Evolutionary conservation across 2,888 invertebrate species (phyloP).

Genomic region (Micropterix aruncella): DNA sequence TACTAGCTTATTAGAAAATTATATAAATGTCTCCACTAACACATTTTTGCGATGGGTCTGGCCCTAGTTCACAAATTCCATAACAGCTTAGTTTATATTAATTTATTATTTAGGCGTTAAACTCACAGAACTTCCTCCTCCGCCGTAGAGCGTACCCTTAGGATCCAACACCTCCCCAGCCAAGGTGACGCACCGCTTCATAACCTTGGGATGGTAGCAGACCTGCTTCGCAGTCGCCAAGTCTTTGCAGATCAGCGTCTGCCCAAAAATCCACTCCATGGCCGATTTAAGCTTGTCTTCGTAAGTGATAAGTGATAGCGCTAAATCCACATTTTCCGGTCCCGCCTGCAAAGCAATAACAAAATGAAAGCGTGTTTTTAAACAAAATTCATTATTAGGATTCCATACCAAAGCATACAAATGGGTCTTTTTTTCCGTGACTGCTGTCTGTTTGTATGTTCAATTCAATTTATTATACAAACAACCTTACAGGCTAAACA

Average conservation of each 20-base stretch:
- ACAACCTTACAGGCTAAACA: too few species aligned
- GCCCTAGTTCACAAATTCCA: too few species aligned
- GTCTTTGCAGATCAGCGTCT: slow-evolving; percentile 69
- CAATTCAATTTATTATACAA: too few species aligned
- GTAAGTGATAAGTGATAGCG: slow-evolving; percentile 65
- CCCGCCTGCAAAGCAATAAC: too few species aligned
- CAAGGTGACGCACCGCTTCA: slow-evolving; percentile 65
- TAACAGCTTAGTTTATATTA: too few species aligned
- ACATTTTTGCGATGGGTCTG: too few species aligned
- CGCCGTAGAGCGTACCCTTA: slow-evolving; percentile 80
- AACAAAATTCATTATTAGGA: slow-evolving; percentile 1
- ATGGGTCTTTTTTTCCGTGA: too few species aligned
- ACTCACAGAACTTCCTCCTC: slow-evolving; percentile 45
- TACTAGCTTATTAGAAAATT: too few species aligned
- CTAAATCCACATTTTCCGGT: slow-evolving; percentile 64
- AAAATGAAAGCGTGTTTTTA: background rate
- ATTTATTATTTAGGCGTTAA: slow-evolving; percentile 27
- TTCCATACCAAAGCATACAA: too few species aligned
- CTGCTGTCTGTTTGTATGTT: too few species aligned
- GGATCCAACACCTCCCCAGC: slow-evolving; percentile 92
- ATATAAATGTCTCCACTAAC: too few species aligned
- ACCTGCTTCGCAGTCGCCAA: slow-evolving; percentile 69
- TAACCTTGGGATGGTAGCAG: slow-evolving; percentile 57
- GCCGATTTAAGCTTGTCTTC: slow-evolving; percentile 51
- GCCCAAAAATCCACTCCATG: slow-evolving; percentile 82